Evolutionary conservation across 2,113 vertebrate genomes (phyloP), one percentile per base, ranked within the genome.

Genomic region (Chlorodrepanis virens): DNA sequence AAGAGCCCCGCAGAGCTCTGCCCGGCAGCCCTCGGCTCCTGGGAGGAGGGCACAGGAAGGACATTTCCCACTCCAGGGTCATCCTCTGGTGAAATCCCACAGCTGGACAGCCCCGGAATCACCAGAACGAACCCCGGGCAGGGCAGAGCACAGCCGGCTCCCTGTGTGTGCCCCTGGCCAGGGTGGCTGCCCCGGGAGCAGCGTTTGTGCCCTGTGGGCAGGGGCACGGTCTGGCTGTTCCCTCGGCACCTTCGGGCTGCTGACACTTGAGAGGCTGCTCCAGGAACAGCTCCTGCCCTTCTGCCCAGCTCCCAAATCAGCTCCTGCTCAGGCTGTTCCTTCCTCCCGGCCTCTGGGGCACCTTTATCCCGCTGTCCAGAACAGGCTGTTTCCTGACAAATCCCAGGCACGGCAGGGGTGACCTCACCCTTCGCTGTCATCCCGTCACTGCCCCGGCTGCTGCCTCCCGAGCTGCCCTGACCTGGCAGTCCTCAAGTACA

Each of bases 171-270:
- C 53, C 44, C 4, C 35, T 16, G 37, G 24, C 35, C 29, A 75
- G n/a, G 4, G 37, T 1, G 4, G 49, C 5, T 10, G 12, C 19
- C 28, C 23, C 4, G 6, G 4, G 15, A 40, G 53, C 59, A 10
- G 45, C 3, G 4, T 8, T 5, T 4, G n/a, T 44, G 4, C 1
- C 1, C 2, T 0, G 9, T 7, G 40, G 59, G 69, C 10, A 21
- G 31, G 20, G 7, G 6, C 20, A 22, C 0, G 3, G 2, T 21
- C 60, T 11, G 86, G 47, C 56, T n/a, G 76, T 6, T 83, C 80
- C 53, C 39, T 10, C 18, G 6, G 6, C 9, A 11, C 61, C 80
- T n/a, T 5, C 1, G 9, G 59, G 65, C 68, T 39, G 50, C 74
- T 76, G 90, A 35, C 57, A 40, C 60, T 86, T 8, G 1, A 33